phyloP scores from a whole-genome alignment of 1,140 invertebrate genomes.

The Epicauta chinensis region DNA sequence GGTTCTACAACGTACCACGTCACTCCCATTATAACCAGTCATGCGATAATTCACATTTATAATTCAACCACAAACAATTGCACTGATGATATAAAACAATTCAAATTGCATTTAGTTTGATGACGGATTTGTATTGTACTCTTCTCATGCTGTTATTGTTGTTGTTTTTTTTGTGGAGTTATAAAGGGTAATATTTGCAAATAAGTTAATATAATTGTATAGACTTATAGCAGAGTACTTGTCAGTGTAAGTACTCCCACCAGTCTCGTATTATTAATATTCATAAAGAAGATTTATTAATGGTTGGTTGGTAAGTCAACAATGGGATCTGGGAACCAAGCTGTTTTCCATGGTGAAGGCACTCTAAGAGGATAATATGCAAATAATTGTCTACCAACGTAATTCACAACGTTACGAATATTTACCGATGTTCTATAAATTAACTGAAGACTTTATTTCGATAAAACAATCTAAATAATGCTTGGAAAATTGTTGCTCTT shows the following conservation, averaged over 20 bases:
- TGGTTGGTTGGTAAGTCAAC: constrained; percentile 6
- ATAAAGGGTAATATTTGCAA: no score
- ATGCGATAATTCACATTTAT: background rate
- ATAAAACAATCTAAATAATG: no score
- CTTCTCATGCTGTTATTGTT: no score
- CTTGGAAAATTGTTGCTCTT: no score
- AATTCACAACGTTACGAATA: constrained; percentile 3
- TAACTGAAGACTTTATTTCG: background rate
- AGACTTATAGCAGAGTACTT: no score
- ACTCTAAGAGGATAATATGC: constrained; percentile 10
- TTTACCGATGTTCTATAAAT: background rate
- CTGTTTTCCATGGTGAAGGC: constrained; percentile 4
- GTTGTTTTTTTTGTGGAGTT: no score
- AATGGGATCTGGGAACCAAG: background rate
- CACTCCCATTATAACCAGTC: background rate
- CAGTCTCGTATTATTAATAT: constrained; percentile 1
- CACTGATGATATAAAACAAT: background rate
- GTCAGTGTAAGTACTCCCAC: background rate
- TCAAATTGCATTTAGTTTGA: no score
- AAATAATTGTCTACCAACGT: constrained; percentile 8
- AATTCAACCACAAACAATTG: constrained; percentile 7
- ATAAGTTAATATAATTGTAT: no score
- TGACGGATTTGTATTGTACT: no score
- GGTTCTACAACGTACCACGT: background rate
- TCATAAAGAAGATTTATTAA: constrained; percentile 13